These are phyloP conservation scores for Bombycilla garrulus DNA, from an alignment of 2,113 vertebrate species.

Conservation along the genomic window DNA sequence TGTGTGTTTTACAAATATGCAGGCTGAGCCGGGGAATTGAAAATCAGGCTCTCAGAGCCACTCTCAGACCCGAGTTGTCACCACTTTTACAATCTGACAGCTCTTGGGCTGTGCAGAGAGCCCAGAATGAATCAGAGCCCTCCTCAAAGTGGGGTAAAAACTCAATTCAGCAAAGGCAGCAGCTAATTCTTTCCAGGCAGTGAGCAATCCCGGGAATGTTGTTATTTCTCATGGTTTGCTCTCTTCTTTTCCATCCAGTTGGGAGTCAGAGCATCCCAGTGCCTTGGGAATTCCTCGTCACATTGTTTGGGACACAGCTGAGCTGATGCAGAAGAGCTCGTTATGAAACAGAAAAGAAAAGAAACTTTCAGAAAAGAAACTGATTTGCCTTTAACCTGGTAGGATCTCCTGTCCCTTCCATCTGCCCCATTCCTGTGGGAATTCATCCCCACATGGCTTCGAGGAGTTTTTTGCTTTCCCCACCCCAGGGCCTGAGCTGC, in stretches of 20 bases:
- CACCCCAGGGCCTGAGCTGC: neutral
- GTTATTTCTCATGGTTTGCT: neutral
- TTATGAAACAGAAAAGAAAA: neutral
- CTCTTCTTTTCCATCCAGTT: neutral
- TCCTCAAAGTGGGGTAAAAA: neutral
- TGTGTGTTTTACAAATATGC: neutral
- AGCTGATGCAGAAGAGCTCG: fast-evolving
- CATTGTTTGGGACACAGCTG: fast-evolving
- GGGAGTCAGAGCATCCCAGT: neutral
- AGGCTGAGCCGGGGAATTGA: neutral
- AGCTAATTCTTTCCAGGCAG: neutral
- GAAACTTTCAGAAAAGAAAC: neutral
- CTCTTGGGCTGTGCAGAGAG: neutral
- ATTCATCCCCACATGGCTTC: neutral
- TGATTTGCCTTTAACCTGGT: neutral
- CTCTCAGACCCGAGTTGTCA: neutral
- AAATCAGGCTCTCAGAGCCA: neutral
- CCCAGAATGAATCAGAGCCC: neutral
- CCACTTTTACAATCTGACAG: neutral
- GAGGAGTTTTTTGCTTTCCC: neutral
- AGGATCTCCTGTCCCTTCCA: neutral
- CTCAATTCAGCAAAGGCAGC: neutral
- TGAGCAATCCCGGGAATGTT: neutral
- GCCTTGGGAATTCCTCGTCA: neutral
- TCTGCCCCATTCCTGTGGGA: neutral